Conservation (phyloP, 2,113 vertebrate genomes). For the Acrocephalus kingi region DNA sequence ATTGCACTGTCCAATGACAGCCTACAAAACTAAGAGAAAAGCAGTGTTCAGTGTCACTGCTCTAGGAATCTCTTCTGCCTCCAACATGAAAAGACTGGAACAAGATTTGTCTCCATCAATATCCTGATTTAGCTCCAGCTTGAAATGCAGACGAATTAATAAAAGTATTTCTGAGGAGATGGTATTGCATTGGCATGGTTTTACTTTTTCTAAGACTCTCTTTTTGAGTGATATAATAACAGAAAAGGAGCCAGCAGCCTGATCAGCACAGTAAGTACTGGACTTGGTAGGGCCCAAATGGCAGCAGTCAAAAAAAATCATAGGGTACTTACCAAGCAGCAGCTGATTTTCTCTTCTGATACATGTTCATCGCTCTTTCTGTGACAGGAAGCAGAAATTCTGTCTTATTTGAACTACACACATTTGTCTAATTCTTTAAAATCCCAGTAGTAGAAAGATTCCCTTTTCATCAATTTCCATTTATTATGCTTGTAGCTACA, state of each 20-base stretch:
- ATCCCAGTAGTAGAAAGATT: slow-evolving; percentile 39
- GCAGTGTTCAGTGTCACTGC: neutral
- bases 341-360: slow-evolving; percentile 49
- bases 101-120: neutral
- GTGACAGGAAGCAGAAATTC: slow-evolving; percentile 49
- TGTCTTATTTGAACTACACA: slow-evolving; percentile 25
- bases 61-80: neutral
- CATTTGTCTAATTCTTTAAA: slow-evolving; percentile 64
- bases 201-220: neutral
- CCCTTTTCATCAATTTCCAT: slow-evolving; percentile 52
- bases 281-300: slow-evolving; percentile 20
- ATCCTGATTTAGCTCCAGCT: neutral
- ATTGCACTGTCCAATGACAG: neutral
- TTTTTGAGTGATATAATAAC: neutral
- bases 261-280: neutral
- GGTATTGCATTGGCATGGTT: neutral
- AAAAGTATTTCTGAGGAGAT: neutral
- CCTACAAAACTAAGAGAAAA: neutral
- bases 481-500: slow-evolving; percentile 42
- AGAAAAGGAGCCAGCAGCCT: neutral
- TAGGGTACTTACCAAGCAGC: slow-evolving; percentile 12
- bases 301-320: slow-evolving; percentile 57
- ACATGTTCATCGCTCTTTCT: slow-evolving; percentile 30
- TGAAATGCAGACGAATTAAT: neutral
- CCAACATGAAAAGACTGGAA: neutral